Percentiles rank a stretch among this genome's conserved stretches.
Conservation (phyloP, 2,113 vertebrate species). For the Megalops atlanticus region DNA sequence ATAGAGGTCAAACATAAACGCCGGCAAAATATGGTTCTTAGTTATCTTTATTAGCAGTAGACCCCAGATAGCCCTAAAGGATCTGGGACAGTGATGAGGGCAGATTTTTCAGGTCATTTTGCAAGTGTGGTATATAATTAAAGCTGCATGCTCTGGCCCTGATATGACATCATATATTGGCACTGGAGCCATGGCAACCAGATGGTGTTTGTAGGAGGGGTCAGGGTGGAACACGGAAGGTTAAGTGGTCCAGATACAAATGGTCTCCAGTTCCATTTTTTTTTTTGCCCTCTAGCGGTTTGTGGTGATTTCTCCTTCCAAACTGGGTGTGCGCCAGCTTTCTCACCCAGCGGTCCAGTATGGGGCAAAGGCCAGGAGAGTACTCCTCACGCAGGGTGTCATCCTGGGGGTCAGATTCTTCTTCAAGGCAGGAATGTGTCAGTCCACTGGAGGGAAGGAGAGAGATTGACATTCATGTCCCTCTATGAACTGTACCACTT, state of each 20-base stretch:
- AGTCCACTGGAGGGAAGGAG: not conserved
- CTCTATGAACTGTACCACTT: not conserved
- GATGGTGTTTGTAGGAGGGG: slow-evolving; percentile 53
- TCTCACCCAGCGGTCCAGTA: slow-evolving; percentile 19
- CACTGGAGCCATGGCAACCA: slow-evolving; percentile 38
- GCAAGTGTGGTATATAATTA: slow-evolving; percentile 19
- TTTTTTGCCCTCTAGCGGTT: slow-evolving; percentile 25
- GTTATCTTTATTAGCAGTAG: not conserved
- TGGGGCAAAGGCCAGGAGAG: slow-evolving; percentile 14
- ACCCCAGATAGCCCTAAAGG: not conserved
- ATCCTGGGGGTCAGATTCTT: not conserved
- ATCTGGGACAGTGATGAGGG: not conserved
- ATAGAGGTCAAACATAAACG: slow-evolving; percentile 8
- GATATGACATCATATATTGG: slow-evolving; percentile 9
- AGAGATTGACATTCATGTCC: not conserved
- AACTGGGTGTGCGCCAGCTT: slow-evolving; percentile 35
- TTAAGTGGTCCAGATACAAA: slow-evolving; percentile 49
- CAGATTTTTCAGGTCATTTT: not conserved
- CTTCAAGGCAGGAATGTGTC: not conserved
- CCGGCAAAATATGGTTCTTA: not conserved
- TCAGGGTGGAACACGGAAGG: slow-evolving; percentile 42
- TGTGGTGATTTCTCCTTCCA: slow-evolving; percentile 40
- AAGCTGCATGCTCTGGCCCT: not conserved
- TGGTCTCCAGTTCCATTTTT: slow-evolving; percentile 24
- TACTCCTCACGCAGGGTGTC: not conserved